Evolutionary conservation across 2,113 vertebrate genomes (phyloP), one percentile per base, ranked within the genome.

Genomic region (Scolopax mira): DNA sequence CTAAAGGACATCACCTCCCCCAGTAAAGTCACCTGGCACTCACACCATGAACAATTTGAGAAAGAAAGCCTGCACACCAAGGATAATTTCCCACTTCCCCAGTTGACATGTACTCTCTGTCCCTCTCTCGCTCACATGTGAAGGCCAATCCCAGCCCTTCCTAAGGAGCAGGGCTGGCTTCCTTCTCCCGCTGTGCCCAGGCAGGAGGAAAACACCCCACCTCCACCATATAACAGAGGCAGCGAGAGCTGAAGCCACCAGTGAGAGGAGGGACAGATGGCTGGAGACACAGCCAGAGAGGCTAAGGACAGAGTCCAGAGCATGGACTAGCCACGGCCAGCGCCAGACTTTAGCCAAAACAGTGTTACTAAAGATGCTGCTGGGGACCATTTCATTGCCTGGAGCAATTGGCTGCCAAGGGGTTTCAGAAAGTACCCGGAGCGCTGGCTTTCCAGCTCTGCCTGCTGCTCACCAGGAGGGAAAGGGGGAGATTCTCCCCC

Each of bases 221-320:
- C 2, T 3, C 22, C 5, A 1, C 46, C 1, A 0, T 2, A 10
- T 3, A 5, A 2, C 37, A 44, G 46, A 4, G 0, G 0, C 49
- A 11, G 35, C 15, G 3, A 27, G 69, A 61, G 35, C 39, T 44
- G 72, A 39, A 79, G 39, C 33, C 15, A 4, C 10, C 41, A 30
- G 19, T 0, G 0, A 57, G 6, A 46, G 64, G 49, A 49, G 6
- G 31, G 17, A 65, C 41, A 7, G 49, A 13, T 12, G 27, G 18
- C 37, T 14, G 15, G 28, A 31, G 22, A 52, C 10, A 54, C 5
- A 74, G 16, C 27, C 2, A 1, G 30, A 9, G 8, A 52, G 6
- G 60, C 33, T 31, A 3, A 13, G 4, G 2, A 64, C 71, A 42
- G 30, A 24, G 3, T 2, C 51, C 6, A 6, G 49, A 14, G 8